Evolutionary conservation across 2,113 vertebrate genomes (phyloP).

Genomic region (Morone saxatilis): DNA sequence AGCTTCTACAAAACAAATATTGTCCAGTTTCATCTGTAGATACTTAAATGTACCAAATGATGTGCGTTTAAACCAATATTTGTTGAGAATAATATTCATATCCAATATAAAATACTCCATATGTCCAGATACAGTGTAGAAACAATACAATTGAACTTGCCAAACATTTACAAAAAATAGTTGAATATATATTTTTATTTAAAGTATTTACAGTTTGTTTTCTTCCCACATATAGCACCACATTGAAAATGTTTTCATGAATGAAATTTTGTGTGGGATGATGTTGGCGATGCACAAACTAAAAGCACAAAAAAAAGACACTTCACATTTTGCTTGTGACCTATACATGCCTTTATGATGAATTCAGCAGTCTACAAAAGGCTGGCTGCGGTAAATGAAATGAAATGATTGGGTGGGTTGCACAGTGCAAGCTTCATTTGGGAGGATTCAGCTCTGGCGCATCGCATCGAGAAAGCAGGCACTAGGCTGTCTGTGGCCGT

Average conservation of each 20-base stretch:
- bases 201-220: conserved; percentile 84
- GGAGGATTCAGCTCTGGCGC: conserved; percentile 22
- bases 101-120: background rate
- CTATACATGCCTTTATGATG: conserved; percentile 76
- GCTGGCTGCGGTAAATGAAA: conserved; percentile 64
- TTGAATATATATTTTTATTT: conserved; percentile 83
- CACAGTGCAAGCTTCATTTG: conserved; percentile 13
- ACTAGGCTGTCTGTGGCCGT: background rate
- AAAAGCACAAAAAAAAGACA: conserved; percentile 65
- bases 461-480: conserved; percentile 16
- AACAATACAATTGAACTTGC: conserved; percentile 61
- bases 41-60: background rate
- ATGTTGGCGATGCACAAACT: conserved; percentile 58
- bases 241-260: conserved; percentile 65
- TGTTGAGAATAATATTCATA: background rate
- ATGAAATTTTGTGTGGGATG: conserved; percentile 61
- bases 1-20: background rate
- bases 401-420: conserved; percentile 56
- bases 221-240: conserved; percentile 75
- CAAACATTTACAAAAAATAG: conserved; percentile 66
- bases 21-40: background rate
- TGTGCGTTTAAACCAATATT: background rate
- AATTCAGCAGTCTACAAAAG: conserved; percentile 73
- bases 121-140: conserved; percentile 17
- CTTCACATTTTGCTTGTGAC: conserved; percentile 69